These are phyloP conservation scores for Dasypogon diadema DNA, from an alignment of 2,888 invertebrate species.

Conservation along the genomic window DNA sequence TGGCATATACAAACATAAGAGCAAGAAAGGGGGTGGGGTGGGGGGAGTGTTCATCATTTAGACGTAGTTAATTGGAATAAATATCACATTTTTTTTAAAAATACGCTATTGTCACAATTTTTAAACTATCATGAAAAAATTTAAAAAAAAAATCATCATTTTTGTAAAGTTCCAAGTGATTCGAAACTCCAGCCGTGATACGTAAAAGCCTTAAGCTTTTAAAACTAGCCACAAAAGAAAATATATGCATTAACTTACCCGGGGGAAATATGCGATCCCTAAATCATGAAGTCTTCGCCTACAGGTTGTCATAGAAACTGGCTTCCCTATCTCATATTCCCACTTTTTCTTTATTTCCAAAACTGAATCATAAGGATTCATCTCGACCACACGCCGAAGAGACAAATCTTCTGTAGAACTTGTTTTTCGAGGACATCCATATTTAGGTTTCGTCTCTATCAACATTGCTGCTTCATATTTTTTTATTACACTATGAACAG, in stretches of 20 bases:
- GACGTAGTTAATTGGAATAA: too few relatives aligned
- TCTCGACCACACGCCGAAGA: conserved; percentile 17
- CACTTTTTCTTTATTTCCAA: conserved; percentile 26
- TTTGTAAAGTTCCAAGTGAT: too few relatives aligned
- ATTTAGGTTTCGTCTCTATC: background rate
- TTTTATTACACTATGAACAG: conserved; percentile 32
- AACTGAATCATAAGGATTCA: conserved; percentile 14
- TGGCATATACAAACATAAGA: too few relatives aligned
- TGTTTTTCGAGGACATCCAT: conserved; percentile 20
- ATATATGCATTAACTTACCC: conserved; percentile 4
- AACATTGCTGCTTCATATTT: conserved; percentile 15
- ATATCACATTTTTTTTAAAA: too few relatives aligned
- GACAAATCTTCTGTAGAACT: conserved; percentile 5
- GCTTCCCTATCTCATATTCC: conserved; percentile 16
- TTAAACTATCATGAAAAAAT: too few relatives aligned
- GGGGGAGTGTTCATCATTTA: too few relatives aligned
- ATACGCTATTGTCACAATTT: too few relatives aligned
- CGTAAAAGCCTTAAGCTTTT: too few relatives aligned
- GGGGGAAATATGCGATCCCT: background rate
- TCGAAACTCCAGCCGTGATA: too few relatives aligned
- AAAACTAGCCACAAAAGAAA: too few relatives aligned
- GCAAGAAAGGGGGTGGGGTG: too few relatives aligned
- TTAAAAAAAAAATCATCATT: too few relatives aligned
- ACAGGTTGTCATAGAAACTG: conserved; percentile 25
- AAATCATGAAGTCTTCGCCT: conserved; percentile 22